phyloP scores from a whole-genome alignment of 2,797 vertebrate species.

The Limosa lapponica region DNA sequence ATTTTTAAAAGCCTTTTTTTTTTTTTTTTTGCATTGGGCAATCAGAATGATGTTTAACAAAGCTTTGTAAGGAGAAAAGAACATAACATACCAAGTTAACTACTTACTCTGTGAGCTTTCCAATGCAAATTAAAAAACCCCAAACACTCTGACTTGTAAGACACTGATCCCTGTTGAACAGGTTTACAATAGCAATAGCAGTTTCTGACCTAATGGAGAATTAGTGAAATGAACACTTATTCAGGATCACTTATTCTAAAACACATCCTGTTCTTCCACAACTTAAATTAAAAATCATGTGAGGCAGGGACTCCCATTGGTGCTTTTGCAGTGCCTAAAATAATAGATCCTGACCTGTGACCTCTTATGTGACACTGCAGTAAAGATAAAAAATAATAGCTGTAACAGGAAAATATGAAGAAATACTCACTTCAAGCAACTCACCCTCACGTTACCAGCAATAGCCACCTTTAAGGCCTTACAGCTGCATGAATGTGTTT shows the following conservation, averaged over 20 bases:
- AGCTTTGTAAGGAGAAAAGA: not conserved
- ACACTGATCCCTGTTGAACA: not conserved
- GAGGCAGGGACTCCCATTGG: not conserved
- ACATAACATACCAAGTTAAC: not conserved
- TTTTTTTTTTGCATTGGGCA: not conserved
- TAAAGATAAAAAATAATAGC: not conserved
- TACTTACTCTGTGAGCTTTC: not conserved
- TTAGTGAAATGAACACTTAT: not conserved
- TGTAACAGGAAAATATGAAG: not conserved
- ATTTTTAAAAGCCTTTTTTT: not conserved
- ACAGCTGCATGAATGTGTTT: not conserved
- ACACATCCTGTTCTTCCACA: not conserved
- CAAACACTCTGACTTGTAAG: not conserved
- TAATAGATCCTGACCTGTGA: not conserved
- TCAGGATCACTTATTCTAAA: not conserved
- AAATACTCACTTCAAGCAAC: not conserved
- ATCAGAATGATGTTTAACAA: not conserved
- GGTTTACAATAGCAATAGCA: not conserved
- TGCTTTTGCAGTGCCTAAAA: not conserved
- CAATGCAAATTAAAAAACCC: not conserved
- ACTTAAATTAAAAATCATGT: not conserved
- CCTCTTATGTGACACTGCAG: not conserved
- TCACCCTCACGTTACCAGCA: not conserved
- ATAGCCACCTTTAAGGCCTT: not conserved
- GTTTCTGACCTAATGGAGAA: not conserved